Evolutionary conservation across 2,113 vertebrate genomes (phyloP), one percentile per base, ranked within the genome.

Genomic region (Hoplias malabaricus): DNA sequence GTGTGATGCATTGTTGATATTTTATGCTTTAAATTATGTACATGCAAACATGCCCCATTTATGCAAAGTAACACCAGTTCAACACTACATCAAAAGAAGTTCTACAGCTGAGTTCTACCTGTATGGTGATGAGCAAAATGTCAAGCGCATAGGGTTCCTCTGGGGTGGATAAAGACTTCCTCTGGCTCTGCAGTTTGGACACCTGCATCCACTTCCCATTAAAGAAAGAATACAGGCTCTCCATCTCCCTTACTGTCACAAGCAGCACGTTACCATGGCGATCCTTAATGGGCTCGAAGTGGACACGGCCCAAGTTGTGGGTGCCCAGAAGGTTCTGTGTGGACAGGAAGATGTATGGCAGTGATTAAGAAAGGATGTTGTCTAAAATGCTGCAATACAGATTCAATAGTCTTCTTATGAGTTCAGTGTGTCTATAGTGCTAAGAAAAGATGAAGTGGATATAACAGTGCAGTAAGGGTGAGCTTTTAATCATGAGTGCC

Each of bases 261-360:
- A 98, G 93, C 79, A 99, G 88, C 69, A 96, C 93, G 77, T 99
- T 99, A 65, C 98, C 98, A 12, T 99, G 97, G 34, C 96, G 93
- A 84, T 99, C 98, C 86, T 97, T 99, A 87, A 99, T 95, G 21
- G 98, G 97, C 84, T 99, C 97, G 3, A 96, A 98, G 90, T 97
- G 96, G 81, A 98, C 92, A 74, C 95, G 91, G 36, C 98, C 98
- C 86, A 99, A 90, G 82, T 98, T 96, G 90, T 98, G 96, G 0
- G 96, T 97, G 67, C 97, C 97, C 84, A 99, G 91, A 74, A 98
- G 93, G 86, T 94, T 97, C 98, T 99, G 82, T 90, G 85, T 71
- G 43, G 82, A 90, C 21, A 54, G 5, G 73, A 46, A 65, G 25
- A 70, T 46, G 36, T 29, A 54, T 43, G 76, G 57, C 61, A 43